Base-by-base conservation (phyloP, 1,140 invertebrate species). In the Drosophila grimshawi region DNA sequence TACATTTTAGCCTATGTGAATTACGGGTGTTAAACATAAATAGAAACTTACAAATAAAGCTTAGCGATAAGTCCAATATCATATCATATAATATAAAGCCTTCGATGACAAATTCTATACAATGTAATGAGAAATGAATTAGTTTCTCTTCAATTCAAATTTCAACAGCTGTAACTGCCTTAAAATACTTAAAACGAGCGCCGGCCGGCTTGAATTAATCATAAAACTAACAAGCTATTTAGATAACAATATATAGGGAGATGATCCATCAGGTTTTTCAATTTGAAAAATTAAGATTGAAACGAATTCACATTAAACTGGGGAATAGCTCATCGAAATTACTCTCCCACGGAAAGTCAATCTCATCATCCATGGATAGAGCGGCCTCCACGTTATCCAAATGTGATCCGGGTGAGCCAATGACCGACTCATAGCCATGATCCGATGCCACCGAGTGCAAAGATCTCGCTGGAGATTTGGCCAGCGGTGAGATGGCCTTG, bases 381-480 rank as follows among this genome's bases (percentile, higher is more conserved):
- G 71, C 4, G 32, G 35, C 3, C 11, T 69, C 39, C 10, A 43
- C 65, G 6, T 27, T 66, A 39, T 78, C 69, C 41, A 75, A 51
- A 2, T 64, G 65, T 8, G 71, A 61, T 29, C 62, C 57, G 0
- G 94, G 94, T 1, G 94, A 94, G 4, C 93, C 93, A 53, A 92
- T 75, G 6, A 94, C 86, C 2, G 94, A 94, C 80, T 94, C 94
- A 64, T 94, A 94, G n/a, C 94, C 94, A 41, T 94, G 92, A 73
- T 94, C 94, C n/a, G 94, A 94, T 49, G 93, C 81, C 49, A 68
- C 80, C 8, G 91, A 92, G 56, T 86, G 86, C 29, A 92, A 61
- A 6, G 90, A 92, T 19, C 70, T 66, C 6, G 86, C 77, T n/a
- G 90, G 90, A 27, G 90, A 92, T 75, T 91, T 92, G 5, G 79